Evolutionary conservation across 1,140 invertebrate species (phyloP).

Genomic region (Caenorhabditis briggsae): DNA sequence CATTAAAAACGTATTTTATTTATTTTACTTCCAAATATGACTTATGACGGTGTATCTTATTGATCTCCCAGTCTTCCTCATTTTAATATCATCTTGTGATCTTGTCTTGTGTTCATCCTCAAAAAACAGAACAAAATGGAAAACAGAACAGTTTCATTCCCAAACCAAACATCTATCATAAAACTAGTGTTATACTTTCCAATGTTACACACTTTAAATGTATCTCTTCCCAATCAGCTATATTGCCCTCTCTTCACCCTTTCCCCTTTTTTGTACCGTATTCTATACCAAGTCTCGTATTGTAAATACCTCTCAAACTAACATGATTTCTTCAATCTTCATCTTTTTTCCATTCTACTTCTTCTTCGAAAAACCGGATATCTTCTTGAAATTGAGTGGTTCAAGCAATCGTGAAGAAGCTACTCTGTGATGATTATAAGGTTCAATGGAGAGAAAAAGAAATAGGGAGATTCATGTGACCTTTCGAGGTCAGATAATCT

Average conservation of each 20-base stretch:
- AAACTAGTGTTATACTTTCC: constrained; percentile 50
- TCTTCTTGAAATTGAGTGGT: not conserved
- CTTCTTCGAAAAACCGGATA: constrained; percentile 44
- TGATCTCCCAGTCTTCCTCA: not conserved
- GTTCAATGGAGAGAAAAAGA: not conserved
- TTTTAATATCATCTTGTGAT: not conserved
- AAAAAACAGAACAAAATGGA: constrained; percentile 36
- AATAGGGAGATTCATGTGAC: constrained; percentile 1
- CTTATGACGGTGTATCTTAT: not conserved
- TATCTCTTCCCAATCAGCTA: constrained; percentile 13
- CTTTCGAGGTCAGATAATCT: constrained; percentile 39
- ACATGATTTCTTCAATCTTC: constrained; percentile 44
- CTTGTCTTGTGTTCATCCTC: constrained; percentile 39
- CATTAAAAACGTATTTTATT: not conserved
- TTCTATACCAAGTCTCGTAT: constrained; percentile 49
- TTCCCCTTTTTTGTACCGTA: constrained; percentile 39
- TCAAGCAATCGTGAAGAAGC: constrained; percentile 1
- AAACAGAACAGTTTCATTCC: constrained; percentile 51
- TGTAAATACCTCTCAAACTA: constrained; percentile 49
- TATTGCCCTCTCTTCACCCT: not conserved
- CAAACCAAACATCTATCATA: constrained; percentile 43
- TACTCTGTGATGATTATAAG: not conserved
- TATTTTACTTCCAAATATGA: too few species aligned
- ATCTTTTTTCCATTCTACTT: too few species aligned
- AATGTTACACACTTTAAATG: constrained; percentile 30